phyloP scores from a whole-genome alignment of 2,113 vertebrate species.

The Prietella phreatophila region DNA sequence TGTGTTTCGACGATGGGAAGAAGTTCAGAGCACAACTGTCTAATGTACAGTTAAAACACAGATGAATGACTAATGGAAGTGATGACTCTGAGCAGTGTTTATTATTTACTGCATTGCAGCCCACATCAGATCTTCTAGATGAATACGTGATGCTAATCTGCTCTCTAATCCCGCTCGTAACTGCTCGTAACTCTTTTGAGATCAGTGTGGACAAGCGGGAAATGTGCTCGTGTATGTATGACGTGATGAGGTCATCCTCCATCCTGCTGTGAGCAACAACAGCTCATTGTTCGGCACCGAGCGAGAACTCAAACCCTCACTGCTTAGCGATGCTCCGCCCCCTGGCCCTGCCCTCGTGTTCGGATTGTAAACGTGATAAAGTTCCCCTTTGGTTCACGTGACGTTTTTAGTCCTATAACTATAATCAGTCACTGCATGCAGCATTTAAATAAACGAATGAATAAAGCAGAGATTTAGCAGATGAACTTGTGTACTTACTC shows the following conservation, averaged over 20 bases:
- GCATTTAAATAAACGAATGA: not conserved
- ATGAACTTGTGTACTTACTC: not conserved
- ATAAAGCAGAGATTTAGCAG: not conserved
- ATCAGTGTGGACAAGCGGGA: conserved; percentile 26
- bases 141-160: not conserved
- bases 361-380: not conserved
- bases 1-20: not conserved
- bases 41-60: not conserved
- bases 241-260: conserved; percentile 72
- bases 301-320: conserved; percentile 13
- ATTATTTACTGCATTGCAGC: not conserved
- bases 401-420: not conserved
- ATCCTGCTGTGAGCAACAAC: conserved; percentile 72
- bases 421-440: not conserved
- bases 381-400: not conserved
- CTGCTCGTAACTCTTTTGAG: not conserved
- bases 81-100: not conserved
- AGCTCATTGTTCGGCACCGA: conserved; percentile 66
- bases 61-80: not conserved
- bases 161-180: not conserved
- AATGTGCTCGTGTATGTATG: conserved; percentile 58
- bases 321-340: not conserved
- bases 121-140: not conserved
- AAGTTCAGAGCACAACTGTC: not conserved
- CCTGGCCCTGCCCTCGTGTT: not conserved